These are phyloP conservation scores for Cotesia vestalis DNA, from an alignment of 1,140 invertebrate genomes.

Conservation along the genomic window DNA sequence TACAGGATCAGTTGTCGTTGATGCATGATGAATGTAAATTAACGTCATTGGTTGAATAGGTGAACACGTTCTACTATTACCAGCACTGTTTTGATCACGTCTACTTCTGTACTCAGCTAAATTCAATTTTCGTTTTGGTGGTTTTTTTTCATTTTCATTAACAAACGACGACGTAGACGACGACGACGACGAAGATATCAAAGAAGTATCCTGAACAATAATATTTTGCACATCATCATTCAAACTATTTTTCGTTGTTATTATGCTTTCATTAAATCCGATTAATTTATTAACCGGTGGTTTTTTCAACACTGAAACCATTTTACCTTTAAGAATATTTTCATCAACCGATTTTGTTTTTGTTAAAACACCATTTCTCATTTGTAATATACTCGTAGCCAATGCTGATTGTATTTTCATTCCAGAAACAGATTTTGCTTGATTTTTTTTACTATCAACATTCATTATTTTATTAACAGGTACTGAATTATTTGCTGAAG, in stretches of 20 bases:
- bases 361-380: slow-evolving; percentile 43
- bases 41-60: slow-evolving; percentile 51
- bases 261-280: slow-evolving; percentile 46
- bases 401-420: slow-evolving; percentile 54
- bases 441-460: not conserved
- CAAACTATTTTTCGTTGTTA: slow-evolving; percentile 48
- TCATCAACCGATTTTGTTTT: slow-evolving; percentile 45
- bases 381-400: slow-evolving; percentile 50
- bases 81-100: slow-evolving; percentile 52
- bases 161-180: not conserved
- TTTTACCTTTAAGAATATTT: slow-evolving; percentile 41
- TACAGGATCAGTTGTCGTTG: slow-evolving; percentile 52
- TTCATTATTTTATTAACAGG: not conserved
- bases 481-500: not conserved
- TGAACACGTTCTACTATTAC: slow-evolving; percentile 50
- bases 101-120: slow-evolving; percentile 65
- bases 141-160: slow-evolving; percentile 51
- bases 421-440: slow-evolving; percentile 32
- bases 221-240: slow-evolving; percentile 50
- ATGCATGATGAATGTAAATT: slow-evolving; percentile 51
- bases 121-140: slow-evolving; percentile 60
- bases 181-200: no score
- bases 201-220: slow-evolving; percentile 41
- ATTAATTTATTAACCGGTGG: slow-evolving; percentile 37
- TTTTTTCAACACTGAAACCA: slow-evolving; percentile 61